These are phyloP conservation scores for Halocynthia roretzi DNA, from an alignment of 23 tunicate species.

Conservation along the genomic window DNA sequence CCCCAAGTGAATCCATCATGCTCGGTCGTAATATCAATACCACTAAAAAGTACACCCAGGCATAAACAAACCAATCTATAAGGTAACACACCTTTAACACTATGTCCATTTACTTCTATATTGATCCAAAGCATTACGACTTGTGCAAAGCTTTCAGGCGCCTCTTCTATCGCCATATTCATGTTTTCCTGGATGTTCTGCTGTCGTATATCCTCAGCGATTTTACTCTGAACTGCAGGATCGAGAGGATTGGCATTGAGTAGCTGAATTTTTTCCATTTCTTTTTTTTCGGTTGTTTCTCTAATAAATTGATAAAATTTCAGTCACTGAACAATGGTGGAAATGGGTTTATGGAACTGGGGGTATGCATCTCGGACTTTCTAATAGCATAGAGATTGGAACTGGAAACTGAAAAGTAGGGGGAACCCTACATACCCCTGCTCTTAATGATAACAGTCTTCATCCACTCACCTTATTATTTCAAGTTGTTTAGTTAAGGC, in stretches of 20 bases:
- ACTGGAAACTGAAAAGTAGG: no score
- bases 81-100: constrained; percentile 71
- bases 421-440: no score
- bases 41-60: no score
- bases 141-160: constrained; percentile 76
- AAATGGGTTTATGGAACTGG: no score
- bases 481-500: constrained; percentile 21
- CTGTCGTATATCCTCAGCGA: constrained; percentile 76
- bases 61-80: no score
- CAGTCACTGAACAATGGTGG: no score
- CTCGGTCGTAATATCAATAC: no score
- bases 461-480: constrained; percentile 37
- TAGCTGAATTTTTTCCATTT: constrained; percentile 31
- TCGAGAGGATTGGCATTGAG: constrained; percentile 80
- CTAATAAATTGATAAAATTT: constrained; percentile 13
- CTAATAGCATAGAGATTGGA: no score
- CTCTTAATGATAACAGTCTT: no score
- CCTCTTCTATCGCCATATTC: constrained; percentile 92
- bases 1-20: no score
- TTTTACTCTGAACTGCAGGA: constrained; percentile 64
- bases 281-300: constrained; percentile 38
- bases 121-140: constrained; percentile 91
- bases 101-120: constrained; percentile 74
- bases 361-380: no score
- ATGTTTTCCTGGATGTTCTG: constrained; percentile 90